Conservation (phyloP, 2,888 invertebrate genomes). For the Timema cristinae region DNA sequence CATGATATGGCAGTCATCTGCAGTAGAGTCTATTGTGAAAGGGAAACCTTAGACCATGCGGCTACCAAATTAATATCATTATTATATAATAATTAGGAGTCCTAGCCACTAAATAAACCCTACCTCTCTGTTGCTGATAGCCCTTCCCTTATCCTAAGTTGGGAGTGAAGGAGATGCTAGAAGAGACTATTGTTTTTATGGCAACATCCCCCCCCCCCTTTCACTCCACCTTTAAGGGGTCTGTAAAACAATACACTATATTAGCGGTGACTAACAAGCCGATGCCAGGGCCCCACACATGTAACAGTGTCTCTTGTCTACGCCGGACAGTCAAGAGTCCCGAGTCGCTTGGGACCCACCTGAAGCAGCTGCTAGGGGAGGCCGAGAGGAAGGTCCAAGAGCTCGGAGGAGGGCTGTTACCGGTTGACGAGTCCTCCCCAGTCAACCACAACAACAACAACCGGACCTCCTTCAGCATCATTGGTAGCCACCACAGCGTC, state of each 20-base stretch:
- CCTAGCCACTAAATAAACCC: too few relatives aligned
- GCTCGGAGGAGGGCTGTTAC: slow-evolving; percentile 52
- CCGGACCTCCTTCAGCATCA: slow-evolving; percentile 55
- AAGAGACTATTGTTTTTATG: background rate
- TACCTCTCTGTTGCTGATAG: too few relatives aligned
- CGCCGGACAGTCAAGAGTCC: slow-evolving; percentile 60
- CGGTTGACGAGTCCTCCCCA: slow-evolving; percentile 29
- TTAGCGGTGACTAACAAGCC: too few relatives aligned
- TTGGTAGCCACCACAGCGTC: slow-evolving; percentile 44
- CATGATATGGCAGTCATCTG: too few relatives aligned
- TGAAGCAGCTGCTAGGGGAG: slow-evolving; percentile 71
- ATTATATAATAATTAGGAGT: too few relatives aligned
- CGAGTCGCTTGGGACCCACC: slow-evolving; percentile 71
- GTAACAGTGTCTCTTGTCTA: background rate
- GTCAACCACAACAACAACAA: slow-evolving; percentile 34
- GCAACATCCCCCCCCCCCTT: slow-evolving; percentile 1
- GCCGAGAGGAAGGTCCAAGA: slow-evolving; percentile 82
- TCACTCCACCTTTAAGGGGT: too few relatives aligned
- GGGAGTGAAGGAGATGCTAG: background rate
- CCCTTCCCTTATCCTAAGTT: background rate
- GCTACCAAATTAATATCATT: too few relatives aligned
- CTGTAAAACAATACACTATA: too few relatives aligned
- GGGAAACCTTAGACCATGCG: too few relatives aligned
- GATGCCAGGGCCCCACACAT: too few relatives aligned
- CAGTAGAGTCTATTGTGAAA: too few relatives aligned